Base-by-base conservation (phyloP, 2,797 vertebrate genomes). In the Aplochiton taeniatus region DNA sequence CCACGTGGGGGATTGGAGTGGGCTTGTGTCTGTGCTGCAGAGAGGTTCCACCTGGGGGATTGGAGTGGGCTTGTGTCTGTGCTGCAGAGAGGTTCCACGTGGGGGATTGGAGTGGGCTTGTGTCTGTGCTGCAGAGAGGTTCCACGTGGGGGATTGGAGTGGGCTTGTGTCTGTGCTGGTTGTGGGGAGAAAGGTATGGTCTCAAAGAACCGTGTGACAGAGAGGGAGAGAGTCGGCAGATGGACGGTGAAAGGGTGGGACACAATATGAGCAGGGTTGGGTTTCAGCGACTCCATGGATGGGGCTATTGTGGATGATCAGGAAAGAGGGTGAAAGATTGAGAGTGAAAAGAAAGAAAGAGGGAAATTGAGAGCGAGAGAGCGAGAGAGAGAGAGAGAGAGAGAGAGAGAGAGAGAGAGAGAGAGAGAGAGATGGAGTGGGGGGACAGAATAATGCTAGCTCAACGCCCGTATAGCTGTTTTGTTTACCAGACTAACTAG, bases 171-270 rank as follows among this genome's bases (percentile, higher is more conserved):
- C n/a, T n/a, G n/a, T n/a, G n/a, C 72, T 58, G 58, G n/a, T 68
- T 61, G 65, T 79, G 65, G 13, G 61, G 61, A 17, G 54, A 57
- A 20, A 46, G 43, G 56, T 56, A 54, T 42, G n/a, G 11, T 45
- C 43, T 45, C 19, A 50, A 18, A 68, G 64, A 67, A 70, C 70
- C 66, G 58, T 70, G 76, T 79, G 83, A 85, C 79, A 19, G 13
- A 77, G 74, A 68, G 76, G 78, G 83, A 85, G 79, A 19, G 13
- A 77, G 74, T 66, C 75, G 75, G 75, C 78, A 81, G 82, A 83
- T 80, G 78, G 74, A 65, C 75, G 65, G 71, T 82, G 71, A 81
- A 82, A 77, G 73, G 74, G 71, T 77, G 68, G 69, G 70, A 63
- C 77, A 86, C 84, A 86, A 84, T 83, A 76, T 69, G 68, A 69